A percentile compares a stretch with the other conserved stretches of the same genome.
Evolutionary conservation across 2,797 vertebrate genomes (phyloP).

Genomic region (Trachops cirrhosus): DNA sequence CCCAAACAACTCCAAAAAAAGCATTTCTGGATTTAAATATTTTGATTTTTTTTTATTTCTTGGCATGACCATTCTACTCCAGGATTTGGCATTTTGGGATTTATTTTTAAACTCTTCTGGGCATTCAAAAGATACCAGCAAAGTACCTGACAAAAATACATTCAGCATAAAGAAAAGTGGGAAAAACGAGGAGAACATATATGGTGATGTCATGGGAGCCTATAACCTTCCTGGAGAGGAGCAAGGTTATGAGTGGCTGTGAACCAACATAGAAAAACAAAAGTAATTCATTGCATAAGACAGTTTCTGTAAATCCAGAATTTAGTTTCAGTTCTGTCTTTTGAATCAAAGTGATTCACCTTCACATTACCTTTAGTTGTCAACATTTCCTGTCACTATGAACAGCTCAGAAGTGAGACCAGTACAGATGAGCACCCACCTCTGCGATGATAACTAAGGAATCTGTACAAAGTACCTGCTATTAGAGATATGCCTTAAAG

Average conservation of each 20-base stretch:
- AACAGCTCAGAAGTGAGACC: not conserved
- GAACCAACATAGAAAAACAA: not conserved
- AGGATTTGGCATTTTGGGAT: not conserved
- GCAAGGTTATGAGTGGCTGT: not conserved
- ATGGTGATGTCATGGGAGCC: not conserved
- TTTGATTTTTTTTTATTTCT: not conserved
- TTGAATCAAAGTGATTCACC: not conserved
- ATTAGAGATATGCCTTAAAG: not conserved
- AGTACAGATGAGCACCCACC: not conserved
- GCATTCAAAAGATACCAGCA: not conserved
- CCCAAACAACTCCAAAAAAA: not conserved
- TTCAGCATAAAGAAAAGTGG: not conserved
- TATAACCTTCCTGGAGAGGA: not conserved
- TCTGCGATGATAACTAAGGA: not conserved
- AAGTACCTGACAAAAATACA: not conserved
- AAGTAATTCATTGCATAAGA: not conserved
- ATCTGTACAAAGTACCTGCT: accelerated
- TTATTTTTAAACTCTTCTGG: not conserved
- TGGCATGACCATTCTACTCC: not conserved
- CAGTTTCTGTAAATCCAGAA: not conserved
- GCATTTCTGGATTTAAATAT: not conserved
- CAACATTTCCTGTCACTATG: not conserved
- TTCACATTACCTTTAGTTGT: not conserved
- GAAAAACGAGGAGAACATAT: not conserved
- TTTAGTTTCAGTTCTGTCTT: not conserved